phyloP scores from a whole-genome alignment of 2,888 invertebrate species.

The Mystacides longicornis region DNA sequence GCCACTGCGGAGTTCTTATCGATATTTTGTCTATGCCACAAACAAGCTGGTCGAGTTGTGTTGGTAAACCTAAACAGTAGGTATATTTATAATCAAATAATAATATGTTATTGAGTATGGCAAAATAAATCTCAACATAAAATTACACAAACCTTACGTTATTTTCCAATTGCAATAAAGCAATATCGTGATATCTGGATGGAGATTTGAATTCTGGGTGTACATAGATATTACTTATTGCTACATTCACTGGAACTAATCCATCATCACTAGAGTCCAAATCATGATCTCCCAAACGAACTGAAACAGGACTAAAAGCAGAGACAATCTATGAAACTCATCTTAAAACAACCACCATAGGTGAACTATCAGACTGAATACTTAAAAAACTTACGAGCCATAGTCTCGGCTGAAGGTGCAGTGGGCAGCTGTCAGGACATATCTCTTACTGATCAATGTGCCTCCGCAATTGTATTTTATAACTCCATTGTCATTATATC shows the following conservation, averaged over 20 bases:
- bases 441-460: background rate
- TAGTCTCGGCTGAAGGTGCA: background rate
- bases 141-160: constrained; percentile 29
- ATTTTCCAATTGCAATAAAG: constrained; percentile 47
- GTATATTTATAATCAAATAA: constrained; percentile 53
- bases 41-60: constrained; percentile 35
- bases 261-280: constrained; percentile 43
- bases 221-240: constrained; percentile 37
- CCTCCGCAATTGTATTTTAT: background rate
- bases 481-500: background rate
- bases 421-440: background rate
- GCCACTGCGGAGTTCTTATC: constrained; percentile 32
- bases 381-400: background rate
- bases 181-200: constrained; percentile 58
- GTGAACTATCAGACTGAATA: too few relatives aligned
- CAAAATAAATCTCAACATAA: constrained; percentile 51
- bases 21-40: constrained; percentile 30
- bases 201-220: constrained; percentile 52
- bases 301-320: constrained; percentile 40
- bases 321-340: too few relatives aligned
- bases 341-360: too few relatives aligned
- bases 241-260: constrained; percentile 39
- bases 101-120: constrained; percentile 54
- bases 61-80: constrained; percentile 27
- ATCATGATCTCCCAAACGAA: constrained; percentile 53